Base-by-base conservation (phyloP, 2,888 invertebrate genomes). In the Ferdinandea cuprea region DNA sequence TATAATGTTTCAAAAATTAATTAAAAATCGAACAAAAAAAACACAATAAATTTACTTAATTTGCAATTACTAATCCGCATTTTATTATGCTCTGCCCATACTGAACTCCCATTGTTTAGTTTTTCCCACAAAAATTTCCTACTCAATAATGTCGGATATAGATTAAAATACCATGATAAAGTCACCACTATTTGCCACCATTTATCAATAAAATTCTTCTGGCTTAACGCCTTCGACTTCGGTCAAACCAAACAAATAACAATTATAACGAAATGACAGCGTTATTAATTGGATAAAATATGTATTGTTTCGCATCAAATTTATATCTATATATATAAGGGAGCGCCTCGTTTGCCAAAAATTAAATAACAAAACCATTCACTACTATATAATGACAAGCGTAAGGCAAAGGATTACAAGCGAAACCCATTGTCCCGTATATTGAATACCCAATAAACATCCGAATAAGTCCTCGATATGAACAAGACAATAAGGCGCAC, bases 391-490 rank as follows among this genome's bases (percentile, higher is more conserved):
- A 69, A 74, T 74, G 74, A 61, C 81, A 76, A 44, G 59, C 81
- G 76, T 66, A 71, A 71, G 81, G 81, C 81, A 71, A 71, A 76
- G 76, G 76, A 81, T 81, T 77, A 77, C 69, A 28, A 59, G n/a
- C 37, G 52, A 13, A 44, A 40, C 46, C 76, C 32, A 59, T 76
- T 81, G 76, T 81, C 71, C 58, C 7, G 32, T 21, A 76, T 71
- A 76, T 71, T 69, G 28, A 74, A 63, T 74, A 19, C 48, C 50
- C 13, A 63, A 68, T 73, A 42, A 56, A 66, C 42, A 63, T 59
- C 59, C 25, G 66, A 73, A 73, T 68, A 68, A 73, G 73, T 68
- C 50, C 30, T 65, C 73, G 52, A 80, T 68, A 44, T 30, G 30
- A 52, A 42, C 35, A 65, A 76, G 52, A 81, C 81, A 81, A 80